Base-by-base conservation (phyloP, 2,888 invertebrate species). In the Tetragonula carbonaria region DNA sequence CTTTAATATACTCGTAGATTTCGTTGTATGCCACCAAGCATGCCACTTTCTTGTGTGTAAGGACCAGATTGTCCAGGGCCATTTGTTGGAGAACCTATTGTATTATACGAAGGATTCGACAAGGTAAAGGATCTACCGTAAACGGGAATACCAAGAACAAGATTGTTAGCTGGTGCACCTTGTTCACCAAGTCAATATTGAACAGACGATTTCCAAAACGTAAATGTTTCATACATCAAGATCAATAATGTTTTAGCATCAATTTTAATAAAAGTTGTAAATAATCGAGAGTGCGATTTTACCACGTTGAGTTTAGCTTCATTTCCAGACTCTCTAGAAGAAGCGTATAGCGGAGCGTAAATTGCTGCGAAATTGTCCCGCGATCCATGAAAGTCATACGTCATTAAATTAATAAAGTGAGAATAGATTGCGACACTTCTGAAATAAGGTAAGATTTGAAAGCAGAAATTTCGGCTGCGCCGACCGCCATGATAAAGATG, bases 21-120 rank as follows among this genome's bases (percentile, higher is more conserved):
- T 98, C 97, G 90, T 97, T 97, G 91, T 96, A 97, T n/a, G n/a
- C n/a, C n/a, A n/a, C 97, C 97, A 74, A 97, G 75, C 55, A 95
- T 95, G 2, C 97, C 97, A n/a, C 94, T 93, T 73, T 96, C 95
- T 33, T 94, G 93, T 0, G 97, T 97, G 90, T 96, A 97, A 0
- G 95, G 96, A 1, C 97, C 97, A 2, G 95, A 95, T 4, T 94
- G 88, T 0, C 97, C 97, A 0, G 95, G 94, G 0, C 96, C 96
- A n/a, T 90, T 94, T 1, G 95, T 95, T 0, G 96, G 95, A 0
- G 97, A 96, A 57, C 96, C 96, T 0, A 97, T 93, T 1, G 93
- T 94, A 45, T 95, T 95, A 0, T 94, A 90, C 0, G 86, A 91
- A 13, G 95, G 88, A 86, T 96, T 92, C 0, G 94, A 91, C 21